Conservation (phyloP, 1,140 invertebrate species). For the Antheraea pernyi region DNA sequence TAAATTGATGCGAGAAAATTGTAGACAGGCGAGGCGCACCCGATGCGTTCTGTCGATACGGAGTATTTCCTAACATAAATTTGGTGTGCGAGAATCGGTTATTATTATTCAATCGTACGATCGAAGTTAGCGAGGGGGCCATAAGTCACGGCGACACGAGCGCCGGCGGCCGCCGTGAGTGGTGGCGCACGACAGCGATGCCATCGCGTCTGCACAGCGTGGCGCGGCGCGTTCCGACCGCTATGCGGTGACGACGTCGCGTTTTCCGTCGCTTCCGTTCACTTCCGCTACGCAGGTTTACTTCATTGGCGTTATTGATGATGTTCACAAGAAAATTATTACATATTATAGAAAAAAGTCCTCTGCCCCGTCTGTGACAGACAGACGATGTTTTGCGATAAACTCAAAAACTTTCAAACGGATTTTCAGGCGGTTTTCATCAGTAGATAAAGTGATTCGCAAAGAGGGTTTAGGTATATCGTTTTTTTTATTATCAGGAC, state of each 20-base stretch:
- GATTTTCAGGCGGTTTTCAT: too few species aligned
- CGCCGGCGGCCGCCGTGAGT: constrained; percentile 71
- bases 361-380: too few species aligned
- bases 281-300: constrained; percentile 16
- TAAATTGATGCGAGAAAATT: constrained; percentile 50
- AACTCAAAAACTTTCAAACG: too few species aligned
- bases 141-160: constrained; percentile 74
- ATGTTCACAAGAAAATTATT: too few species aligned
- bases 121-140: constrained; percentile 69
- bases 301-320: too few species aligned
- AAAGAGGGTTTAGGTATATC: too few species aligned
- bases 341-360: too few species aligned
- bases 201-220: constrained; percentile 44
- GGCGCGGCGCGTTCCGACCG: constrained; percentile 21
- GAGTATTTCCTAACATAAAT: constrained; percentile 76
- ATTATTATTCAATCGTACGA: constrained; percentile 77
- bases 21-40: constrained; percentile 45
- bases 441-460: too few species aligned
- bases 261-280: constrained; percentile 25
- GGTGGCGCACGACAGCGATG: constrained; percentile 71
- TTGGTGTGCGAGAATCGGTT: constrained; percentile 73
- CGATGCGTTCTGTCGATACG: constrained; percentile 61
- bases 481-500: too few species aligned
- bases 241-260: constrained; percentile 26
- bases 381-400: too few species aligned